Percentiles rank a stretch among this genome's conserved stretches.
These are phyloP conservation scores for Drosophila busckii DNA, from an alignment of 1,140 invertebrate genomes.

Conservation along the genomic window DNA sequence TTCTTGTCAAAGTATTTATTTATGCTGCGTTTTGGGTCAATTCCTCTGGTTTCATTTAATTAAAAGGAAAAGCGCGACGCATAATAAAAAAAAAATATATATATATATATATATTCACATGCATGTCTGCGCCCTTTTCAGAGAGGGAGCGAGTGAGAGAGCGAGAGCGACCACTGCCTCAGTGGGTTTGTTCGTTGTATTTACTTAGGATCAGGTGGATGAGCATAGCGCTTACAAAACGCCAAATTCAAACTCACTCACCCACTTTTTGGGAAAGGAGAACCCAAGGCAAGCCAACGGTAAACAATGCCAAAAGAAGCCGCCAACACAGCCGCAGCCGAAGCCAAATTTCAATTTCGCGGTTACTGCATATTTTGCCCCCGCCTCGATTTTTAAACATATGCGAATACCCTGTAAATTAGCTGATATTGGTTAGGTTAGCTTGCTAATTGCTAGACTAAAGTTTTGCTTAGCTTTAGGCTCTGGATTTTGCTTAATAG, in stretches of 20 bases:
- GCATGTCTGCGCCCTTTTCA: slow-evolving; percentile 51
- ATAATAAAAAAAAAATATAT: slow-evolving; percentile 46
- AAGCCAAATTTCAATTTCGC: slow-evolving; percentile 73
- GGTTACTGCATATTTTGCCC: slow-evolving; percentile 75
- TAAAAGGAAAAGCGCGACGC: slow-evolving; percentile 71
- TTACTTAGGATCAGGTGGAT: slow-evolving; percentile 79
- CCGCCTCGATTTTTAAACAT: slow-evolving; percentile 40
- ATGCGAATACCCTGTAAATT: slow-evolving; percentile 14
- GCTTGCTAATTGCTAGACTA: background rate
- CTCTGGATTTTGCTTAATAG: background rate
- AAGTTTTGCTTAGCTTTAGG: background rate
- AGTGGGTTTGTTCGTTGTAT: slow-evolving; percentile 44
- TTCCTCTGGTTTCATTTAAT: slow-evolving; percentile 79
- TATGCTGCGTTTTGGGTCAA: slow-evolving; percentile 77
- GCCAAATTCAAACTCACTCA: background rate
- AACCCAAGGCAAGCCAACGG: slow-evolving; percentile 25
- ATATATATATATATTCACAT: slow-evolving; percentile 41
- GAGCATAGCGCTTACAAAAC: slow-evolving; percentile 39
- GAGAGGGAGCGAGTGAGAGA: no score
- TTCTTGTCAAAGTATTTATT: slow-evolving; percentile 50
- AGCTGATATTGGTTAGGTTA: background rate
- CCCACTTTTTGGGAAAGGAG: no score
- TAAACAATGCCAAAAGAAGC: slow-evolving; percentile 64
- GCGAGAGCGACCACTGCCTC: no score
- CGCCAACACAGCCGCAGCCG: slow-evolving; percentile 20